phyloP scores from a whole-genome alignment of 2,888 invertebrate genomes.

The Argynnis bischoffii region DNA sequence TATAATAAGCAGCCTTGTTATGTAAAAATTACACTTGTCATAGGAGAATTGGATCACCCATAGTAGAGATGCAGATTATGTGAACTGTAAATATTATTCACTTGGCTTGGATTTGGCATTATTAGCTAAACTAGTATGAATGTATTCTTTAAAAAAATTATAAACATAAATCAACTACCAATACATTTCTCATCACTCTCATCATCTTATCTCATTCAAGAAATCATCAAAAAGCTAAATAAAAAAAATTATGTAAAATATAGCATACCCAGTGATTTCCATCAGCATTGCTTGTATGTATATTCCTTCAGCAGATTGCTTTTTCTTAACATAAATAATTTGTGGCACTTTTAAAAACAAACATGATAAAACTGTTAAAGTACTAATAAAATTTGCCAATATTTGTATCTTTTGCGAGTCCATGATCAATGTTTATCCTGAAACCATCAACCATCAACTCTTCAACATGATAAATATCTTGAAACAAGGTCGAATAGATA shows the following conservation, averaged over 20 bases:
- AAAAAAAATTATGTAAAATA: slow-evolving; percentile 5
- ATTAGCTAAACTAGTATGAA: too few species aligned
- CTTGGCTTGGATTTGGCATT: too few species aligned
- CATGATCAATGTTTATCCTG: slow-evolving; percentile 45
- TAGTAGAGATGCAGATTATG: too few species aligned
- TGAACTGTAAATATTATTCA: too few species aligned
- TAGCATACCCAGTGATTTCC: slow-evolving; percentile 86
- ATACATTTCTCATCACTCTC: too few species aligned
- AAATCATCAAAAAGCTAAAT: too few species aligned
- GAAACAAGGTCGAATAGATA: slow-evolving; percentile 22
- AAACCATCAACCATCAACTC: not conserved
- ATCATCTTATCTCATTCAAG: too few species aligned
- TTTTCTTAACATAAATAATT: slow-evolving; percentile 85
- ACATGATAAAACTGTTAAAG: slow-evolving; percentile 89
- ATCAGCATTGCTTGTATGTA: slow-evolving; percentile 85
- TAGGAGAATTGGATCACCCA: too few species aligned
- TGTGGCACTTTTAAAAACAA: slow-evolving; percentile 92
- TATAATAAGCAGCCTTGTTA: too few species aligned
- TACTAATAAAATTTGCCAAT: slow-evolving; percentile 78
- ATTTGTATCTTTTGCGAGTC: slow-evolving; percentile 44
- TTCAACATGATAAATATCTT: not conserved
- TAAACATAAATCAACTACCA: too few species aligned
- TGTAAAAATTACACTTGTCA: too few species aligned
- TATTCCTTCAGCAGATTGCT: slow-evolving; percentile 87
- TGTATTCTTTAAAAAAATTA: too few species aligned